Conservation (phyloP, 2,888 invertebrate genomes). For the Cecidostiba fungosa region DNA sequence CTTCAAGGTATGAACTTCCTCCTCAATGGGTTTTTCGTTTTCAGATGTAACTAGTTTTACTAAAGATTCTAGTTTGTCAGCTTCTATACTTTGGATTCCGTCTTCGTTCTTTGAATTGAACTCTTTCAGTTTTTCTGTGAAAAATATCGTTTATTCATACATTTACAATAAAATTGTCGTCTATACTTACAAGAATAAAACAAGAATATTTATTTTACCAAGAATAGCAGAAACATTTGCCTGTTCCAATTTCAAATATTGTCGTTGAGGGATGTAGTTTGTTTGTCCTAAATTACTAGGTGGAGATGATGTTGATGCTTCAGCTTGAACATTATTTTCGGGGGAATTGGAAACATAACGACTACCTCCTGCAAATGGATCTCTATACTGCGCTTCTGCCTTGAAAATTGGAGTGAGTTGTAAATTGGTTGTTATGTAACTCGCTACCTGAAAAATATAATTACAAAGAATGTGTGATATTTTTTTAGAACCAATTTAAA, state of each 20-base stretch:
- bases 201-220: conserved; percentile 81
- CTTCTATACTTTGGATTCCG: conserved; percentile 81
- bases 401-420: conserved; percentile 69
- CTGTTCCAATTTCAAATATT: conserved; percentile 88
- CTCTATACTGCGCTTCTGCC: conserved; percentile 78
- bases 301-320: background rate
- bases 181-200: background rate
- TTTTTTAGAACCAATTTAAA: background rate
- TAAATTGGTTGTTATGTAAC: conserved; percentile 94
- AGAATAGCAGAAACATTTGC: conserved; percentile 89
- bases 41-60: conserved; percentile 81
- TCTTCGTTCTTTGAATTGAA: conserved; percentile 86
- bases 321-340: conserved; percentile 67
- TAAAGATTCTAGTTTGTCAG: conserved; percentile 83
- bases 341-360: conserved; percentile 83
- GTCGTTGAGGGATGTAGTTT: conserved; percentile 81
- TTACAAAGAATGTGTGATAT: background rate
- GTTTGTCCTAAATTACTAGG: conserved; percentile 69
- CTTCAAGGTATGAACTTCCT: conserved; percentile 51
- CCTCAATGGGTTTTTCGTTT: conserved; percentile 59
- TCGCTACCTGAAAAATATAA: conserved; percentile 86
- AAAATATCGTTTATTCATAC: background rate
- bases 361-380: conserved; percentile 85
- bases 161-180: background rate
- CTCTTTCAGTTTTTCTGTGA: conserved; percentile 81